Evolutionary conservation across 2,888 invertebrate species (phyloP), one percentile per base, ranked within the genome.

Genomic region (Dryadula phaetusa): DNA sequence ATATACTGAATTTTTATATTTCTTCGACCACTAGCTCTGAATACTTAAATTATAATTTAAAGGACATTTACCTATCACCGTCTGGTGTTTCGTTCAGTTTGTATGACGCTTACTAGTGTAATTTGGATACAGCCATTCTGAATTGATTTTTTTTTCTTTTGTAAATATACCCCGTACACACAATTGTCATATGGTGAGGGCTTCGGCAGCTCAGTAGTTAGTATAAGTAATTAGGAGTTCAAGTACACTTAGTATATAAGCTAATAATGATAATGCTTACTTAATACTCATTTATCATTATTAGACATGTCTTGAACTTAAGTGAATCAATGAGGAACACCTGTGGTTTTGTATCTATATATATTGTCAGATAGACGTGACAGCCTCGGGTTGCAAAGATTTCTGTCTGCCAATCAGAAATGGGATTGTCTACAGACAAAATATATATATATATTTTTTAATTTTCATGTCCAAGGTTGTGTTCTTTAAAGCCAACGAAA

Each of bases 281-380:
- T 87, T 85, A 91, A 91, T 91, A 91, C 92, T 92, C 92, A 90
- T 88, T 79, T 83, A 81, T 83, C 81, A 82, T 85, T 70, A 70
- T 70, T 70, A 71, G 62, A 70, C 84, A 84, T 80, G 77, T 74
- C 75, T 82, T 79, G 64, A 82, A 78, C 73, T 82, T 70, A 71
- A 76, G 66, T 71, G 75, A 75, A 76, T 75, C 58, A 69, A 65
- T 49, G 22, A 62, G 12, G 44, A 60, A 60, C 25, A 34, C n/a
- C 67, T 69, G 64, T 70, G 66, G 70, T 61, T 70, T 67, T 73
- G 62, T 67, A 64, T 56, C 62, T 65, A 25, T 42, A 67, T 67
- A 67, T 70, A 62, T 66, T 75, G 40, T 62, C 70, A 65, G 66
- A 68, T 66, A 64, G 32, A 64, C 70, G 75, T 74, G 75, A 74